Base-by-base conservation (phyloP, 2,113 vertebrate species). In the Turdus rufiventris region DNA sequence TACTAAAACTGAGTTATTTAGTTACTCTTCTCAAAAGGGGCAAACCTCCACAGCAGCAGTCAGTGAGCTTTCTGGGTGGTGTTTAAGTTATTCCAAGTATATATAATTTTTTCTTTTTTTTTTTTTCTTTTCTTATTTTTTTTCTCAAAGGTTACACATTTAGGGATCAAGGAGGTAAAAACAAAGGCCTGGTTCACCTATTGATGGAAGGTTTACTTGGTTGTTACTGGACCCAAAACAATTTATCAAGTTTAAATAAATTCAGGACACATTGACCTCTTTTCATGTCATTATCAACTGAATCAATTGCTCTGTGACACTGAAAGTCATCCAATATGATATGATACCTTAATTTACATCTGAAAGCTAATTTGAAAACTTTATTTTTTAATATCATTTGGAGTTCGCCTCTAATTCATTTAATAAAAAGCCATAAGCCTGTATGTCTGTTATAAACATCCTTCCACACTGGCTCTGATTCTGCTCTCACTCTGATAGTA, bases 41-140 rank as follows among this genome's bases (percentile, higher is more conserved):
- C n/a, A 31, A 65, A 57, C 31, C 36, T 74, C 31, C 31, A 60
- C 28, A 79, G 28, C 38, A 36, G 51, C 9, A 73, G 23, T 61
- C 68, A 81, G 8, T 56, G 45, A 73, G 11, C 13, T 89, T 83
- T 79, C 31, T 80, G 36, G 3, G 11, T 53, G 25, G 4, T 51
- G 9, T 28, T 88, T 68, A 15, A 40, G 8, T 26, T 86, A 60
- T 36, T 60, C 40, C 16, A 71, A 74, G 12, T 56, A 42, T 21
- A 47, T 43, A 33, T 10, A 1, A 2, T 3, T 78, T 61, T 38
- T n/a, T 21, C 1, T 2, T 42, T 0, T 31, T 11, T 33, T 10
- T 31, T 9, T 43, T 6, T 14, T 6, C 4, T 34, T 21, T 47
- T 34, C 4, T 60, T 18, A 6, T 23, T 65, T 74, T 20, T 19